A percentile compares a stretch with the other conserved stretches of the same genome.
Conservation (phyloP, 2,113 vertebrate genomes). For the Lagopus muta region DNA sequence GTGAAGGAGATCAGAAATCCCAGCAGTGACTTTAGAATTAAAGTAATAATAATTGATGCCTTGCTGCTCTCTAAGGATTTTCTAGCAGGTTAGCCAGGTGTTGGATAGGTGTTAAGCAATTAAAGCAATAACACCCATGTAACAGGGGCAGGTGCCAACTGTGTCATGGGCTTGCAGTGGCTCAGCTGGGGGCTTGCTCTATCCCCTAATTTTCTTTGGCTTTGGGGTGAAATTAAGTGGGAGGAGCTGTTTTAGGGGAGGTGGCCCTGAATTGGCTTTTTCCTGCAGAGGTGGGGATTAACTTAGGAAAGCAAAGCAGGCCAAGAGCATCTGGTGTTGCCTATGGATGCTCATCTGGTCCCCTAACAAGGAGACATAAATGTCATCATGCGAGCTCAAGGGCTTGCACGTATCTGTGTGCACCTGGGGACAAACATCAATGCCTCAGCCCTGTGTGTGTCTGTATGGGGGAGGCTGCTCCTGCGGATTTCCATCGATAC, state of each 20-base stretch:
- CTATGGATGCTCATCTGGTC: background rate
- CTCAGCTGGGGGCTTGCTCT: accelerated
- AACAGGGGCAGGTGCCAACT: background rate
- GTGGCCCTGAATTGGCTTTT: background rate
- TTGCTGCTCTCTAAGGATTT: conserved; percentile 50
- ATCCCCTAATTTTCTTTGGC: background rate
- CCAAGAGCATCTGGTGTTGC: background rate
- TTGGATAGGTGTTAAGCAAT: background rate
- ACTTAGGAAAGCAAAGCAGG: accelerated
- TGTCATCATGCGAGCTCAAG: background rate
- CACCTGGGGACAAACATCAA: background rate
- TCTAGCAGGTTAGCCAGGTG: background rate
- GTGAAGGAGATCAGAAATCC: background rate
- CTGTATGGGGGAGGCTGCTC: background rate
- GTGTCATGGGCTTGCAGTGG: accelerated
- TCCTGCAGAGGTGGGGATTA: background rate
- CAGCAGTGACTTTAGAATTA: background rate
- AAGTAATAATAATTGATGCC: conserved; percentile 36
- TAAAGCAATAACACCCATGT: background rate
- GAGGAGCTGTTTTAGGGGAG: background rate
- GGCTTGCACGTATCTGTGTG: background rate
- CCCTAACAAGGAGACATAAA: background rate
- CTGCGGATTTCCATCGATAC: background rate
- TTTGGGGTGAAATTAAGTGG: background rate
- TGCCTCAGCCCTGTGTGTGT: accelerated